A percentile compares a stretch with the other conserved stretches of the same genome.
phyloP scores from a whole-genome alignment of 92 coral and sea anemone species.

The Metridium senile region DNA sequence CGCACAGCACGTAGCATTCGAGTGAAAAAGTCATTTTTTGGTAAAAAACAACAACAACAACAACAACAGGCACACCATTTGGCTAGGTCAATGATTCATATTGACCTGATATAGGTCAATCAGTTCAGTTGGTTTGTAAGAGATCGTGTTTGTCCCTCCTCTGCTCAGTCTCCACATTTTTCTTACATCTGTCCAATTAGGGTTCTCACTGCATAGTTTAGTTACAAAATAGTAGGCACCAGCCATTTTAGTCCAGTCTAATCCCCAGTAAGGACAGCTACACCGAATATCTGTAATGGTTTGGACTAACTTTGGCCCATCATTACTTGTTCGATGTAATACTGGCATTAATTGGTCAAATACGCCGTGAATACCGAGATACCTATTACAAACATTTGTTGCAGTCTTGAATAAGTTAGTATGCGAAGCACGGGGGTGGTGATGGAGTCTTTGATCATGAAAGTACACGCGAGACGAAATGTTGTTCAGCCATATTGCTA shows the following conservation, averaged over 20 bases:
- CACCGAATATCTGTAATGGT: constrained; percentile 21
- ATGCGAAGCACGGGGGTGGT: constrained; percentile 26
- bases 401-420: constrained; percentile 3
- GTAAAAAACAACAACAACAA: too few species aligned
- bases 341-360: constrained; percentile 35
- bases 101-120: too few species aligned
- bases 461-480: constrained; percentile 41
- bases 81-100: too few species aligned
- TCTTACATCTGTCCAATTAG: constrained; percentile 34
- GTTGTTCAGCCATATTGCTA: constrained; percentile 65
- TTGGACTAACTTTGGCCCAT: constrained; percentile 39
- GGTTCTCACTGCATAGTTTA: constrained; percentile 42
- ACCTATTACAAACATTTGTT: constrained; percentile 28
- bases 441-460: constrained; percentile 46
- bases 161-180: constrained; percentile 44
- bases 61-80: too few species aligned
- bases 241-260: constrained; percentile 25
- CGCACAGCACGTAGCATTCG: too few species aligned
- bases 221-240: constrained; percentile 29
- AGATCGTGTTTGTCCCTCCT: constrained; percentile 16
- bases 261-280: constrained; percentile 27
- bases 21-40: too few species aligned
- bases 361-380: constrained; percentile 49
- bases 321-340: constrained; percentile 38
- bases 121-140: not conserved